Evolutionary conservation across 2,797 vertebrate genomes (phyloP).

Genomic region (Sarcophilus harrisii): DNA sequence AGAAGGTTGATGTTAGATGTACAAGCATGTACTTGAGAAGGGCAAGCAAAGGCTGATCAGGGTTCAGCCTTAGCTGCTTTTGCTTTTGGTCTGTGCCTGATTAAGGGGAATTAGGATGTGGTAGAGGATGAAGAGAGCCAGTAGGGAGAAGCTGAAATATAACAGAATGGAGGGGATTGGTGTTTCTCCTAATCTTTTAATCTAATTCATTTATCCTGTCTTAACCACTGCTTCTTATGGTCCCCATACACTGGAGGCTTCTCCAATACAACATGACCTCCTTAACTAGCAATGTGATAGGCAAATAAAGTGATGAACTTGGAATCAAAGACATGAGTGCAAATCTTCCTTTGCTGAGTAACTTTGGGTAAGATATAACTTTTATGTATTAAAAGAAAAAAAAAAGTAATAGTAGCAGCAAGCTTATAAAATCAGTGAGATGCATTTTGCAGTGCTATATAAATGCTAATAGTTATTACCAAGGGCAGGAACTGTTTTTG

Average conservation of each 20-base stretch:
- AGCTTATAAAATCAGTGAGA: background rate
- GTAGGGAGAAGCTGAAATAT: background rate
- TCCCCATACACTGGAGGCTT: background rate
- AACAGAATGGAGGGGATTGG: background rate
- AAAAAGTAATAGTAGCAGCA: background rate
- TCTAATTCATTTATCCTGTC: background rate
- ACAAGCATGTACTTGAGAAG: background rate
- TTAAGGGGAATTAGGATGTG: background rate
- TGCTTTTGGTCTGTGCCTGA: background rate
- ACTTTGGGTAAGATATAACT: background rate
- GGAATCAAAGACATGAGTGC: background rate
- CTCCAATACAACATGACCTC: background rate
- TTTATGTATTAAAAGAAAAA: background rate
- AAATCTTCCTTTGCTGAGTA: background rate
- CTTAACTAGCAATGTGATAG: background rate
- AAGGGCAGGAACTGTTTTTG: background rate
- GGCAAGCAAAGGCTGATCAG: too few relatives aligned
- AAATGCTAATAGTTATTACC: background rate
- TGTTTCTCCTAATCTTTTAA: background rate
- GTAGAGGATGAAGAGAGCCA: background rate
- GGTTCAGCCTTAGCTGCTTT: background rate
- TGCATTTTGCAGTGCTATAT: background rate
- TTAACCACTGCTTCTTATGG: background rate
- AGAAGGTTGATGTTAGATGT: background rate
- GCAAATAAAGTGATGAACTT: background rate